These are phyloP conservation scores for Philotrypesis tridentata DNA, from an alignment of 1,140 invertebrate genomes.

Conservation along the genomic window DNA sequence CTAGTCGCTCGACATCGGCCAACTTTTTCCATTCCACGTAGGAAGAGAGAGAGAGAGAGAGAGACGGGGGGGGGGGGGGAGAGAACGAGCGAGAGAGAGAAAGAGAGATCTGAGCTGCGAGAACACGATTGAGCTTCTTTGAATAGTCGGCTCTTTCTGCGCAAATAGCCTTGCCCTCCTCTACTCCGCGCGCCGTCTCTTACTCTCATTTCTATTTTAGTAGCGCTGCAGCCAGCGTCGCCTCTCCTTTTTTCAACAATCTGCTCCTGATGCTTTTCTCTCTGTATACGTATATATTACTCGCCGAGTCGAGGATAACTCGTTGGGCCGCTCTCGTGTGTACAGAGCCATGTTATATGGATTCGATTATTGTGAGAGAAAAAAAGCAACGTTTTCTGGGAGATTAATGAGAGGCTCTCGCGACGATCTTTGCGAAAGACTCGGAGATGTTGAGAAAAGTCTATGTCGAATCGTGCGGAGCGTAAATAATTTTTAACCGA, in stretches of 20 bases:
- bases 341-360: neutral
- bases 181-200: neutral
- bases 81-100: too few species aligned
- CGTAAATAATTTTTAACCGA: neutral
- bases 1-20: conserved; percentile 23
- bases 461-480: neutral
- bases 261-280: neutral
- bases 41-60: conserved; percentile 27
- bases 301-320: neutral
- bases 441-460: too few species aligned
- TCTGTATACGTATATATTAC: too few species aligned
- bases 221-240: neutral
- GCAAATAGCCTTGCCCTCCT: conserved; percentile 39
- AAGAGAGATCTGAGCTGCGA: neutral
- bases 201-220: conserved; percentile 35
- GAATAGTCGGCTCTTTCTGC: conserved; percentile 46
- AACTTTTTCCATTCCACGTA: conserved; percentile 51
- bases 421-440: neutral
- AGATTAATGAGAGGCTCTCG: neutral
- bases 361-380: neutral
- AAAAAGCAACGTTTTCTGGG: too few species aligned
- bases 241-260: conserved; percentile 31
- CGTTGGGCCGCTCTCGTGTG: neutral
- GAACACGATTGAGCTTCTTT: conserved; percentile 48
- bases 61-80: neutral